These are phyloP conservation scores for Melipona beecheii DNA, from an alignment of 2,888 invertebrate species.

Conservation along the genomic window DNA sequence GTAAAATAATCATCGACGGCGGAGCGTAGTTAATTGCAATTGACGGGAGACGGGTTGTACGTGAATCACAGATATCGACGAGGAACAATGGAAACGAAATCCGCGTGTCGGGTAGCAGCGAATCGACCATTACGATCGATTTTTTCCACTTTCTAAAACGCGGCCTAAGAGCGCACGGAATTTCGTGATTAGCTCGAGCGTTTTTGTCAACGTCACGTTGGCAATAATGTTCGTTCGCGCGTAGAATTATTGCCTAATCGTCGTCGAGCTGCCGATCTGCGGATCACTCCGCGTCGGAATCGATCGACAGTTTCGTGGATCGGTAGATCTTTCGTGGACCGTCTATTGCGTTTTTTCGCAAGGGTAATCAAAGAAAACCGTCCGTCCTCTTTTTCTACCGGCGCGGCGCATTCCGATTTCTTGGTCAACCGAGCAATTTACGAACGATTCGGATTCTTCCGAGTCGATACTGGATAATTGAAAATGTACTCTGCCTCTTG, in stretches of 20 bases:
- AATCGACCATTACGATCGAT: conserved; percentile 60
- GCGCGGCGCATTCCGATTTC: conserved; percentile 3
- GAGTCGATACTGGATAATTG: neutral
- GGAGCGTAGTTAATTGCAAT: conserved; percentile 23
- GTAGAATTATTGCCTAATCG: conserved; percentile 79
- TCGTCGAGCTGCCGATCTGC: conserved; percentile 24
- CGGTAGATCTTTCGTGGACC: conserved; percentile 16
- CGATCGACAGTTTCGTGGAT: conserved; percentile 36
- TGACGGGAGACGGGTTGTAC: neutral
- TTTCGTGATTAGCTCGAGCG: conserved; percentile 77
- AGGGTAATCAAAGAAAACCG: conserved; percentile 38
- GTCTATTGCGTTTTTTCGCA: conserved; percentile 29
- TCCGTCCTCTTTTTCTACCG: conserved; percentile 6
- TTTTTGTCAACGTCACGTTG: conserved; percentile 76
- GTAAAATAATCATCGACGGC: neutral
- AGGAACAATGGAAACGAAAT: conserved; percentile 32
- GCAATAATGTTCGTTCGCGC: conserved; percentile 82
- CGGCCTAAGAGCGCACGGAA: conserved; percentile 70
- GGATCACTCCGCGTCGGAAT: conserved; percentile 46
- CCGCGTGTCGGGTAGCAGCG: conserved; percentile 14
- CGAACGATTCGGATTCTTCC: neutral
- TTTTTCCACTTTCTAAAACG: conserved; percentile 82
- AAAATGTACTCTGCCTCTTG: neutral
- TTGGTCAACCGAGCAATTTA: neutral
- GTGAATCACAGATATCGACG: conserved; percentile 13